Conservation (phyloP, 2,888 invertebrate genomes). For the Pasiphila rectangulata region DNA sequence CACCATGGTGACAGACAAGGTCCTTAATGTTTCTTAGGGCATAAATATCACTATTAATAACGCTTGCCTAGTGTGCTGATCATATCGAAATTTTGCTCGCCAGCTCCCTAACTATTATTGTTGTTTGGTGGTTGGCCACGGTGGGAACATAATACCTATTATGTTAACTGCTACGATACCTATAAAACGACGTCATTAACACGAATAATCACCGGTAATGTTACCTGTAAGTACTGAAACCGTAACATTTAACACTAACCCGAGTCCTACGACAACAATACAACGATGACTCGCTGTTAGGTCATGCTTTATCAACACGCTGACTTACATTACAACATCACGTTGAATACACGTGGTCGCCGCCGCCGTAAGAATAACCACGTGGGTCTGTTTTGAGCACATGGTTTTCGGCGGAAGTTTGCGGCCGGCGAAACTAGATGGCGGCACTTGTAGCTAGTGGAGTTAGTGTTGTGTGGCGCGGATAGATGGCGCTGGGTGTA, state of each 20-base stretch:
- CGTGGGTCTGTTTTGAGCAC: slow-evolving; percentile 17
- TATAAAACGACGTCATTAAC: too few species aligned
- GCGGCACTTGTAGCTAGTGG: slow-evolving; percentile 2
- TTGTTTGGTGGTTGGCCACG: too few species aligned
- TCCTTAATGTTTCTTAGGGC: too few species aligned
- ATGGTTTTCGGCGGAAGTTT: slow-evolving; percentile 6
- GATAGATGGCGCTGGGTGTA: slow-evolving; percentile 14
- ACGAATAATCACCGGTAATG: too few species aligned
- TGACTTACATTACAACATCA: slow-evolving; percentile 6
- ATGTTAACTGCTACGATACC: too few species aligned
- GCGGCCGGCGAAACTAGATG: slow-evolving; percentile 9
- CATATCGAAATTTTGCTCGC: too few species aligned
- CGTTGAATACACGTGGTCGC: slow-evolving; percentile 12
- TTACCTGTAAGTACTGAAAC: too few species aligned
- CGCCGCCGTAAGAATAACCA: slow-evolving; percentile 18
- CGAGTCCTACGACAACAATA: slow-evolving; percentile 15
- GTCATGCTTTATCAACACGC: slow-evolving; percentile 13
- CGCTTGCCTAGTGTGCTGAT: too few species aligned
- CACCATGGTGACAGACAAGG: too few species aligned
- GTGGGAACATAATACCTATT: too few species aligned
- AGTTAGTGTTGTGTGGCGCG: neutral
- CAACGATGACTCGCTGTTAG: slow-evolving; percentile 1
- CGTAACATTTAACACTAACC: neutral
- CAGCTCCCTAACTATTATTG: too few species aligned
- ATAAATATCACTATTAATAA: too few species aligned